Conservation (phyloP, 2,888 invertebrate species). For the Andrena dorsata region DNA sequence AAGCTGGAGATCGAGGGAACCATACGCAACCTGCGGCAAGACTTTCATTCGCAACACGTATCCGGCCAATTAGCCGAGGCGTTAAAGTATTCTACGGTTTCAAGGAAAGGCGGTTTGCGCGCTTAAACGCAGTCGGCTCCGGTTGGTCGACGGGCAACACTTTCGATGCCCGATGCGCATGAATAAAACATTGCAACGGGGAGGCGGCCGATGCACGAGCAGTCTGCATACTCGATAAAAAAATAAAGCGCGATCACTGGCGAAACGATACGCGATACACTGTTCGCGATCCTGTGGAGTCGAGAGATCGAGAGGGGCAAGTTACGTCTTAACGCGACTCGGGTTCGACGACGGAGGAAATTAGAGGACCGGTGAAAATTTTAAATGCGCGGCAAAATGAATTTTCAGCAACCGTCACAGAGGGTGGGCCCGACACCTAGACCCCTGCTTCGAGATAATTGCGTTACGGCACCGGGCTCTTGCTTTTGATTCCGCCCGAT, state of each 20-base stretch:
- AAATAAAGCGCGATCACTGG: background rate
- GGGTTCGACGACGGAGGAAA: slow-evolving; percentile 22
- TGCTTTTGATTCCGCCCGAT: slow-evolving; percentile 50
- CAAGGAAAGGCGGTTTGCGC: slow-evolving; percentile 77
- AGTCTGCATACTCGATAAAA: slow-evolving; percentile 48
- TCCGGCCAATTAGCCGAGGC: slow-evolving; percentile 78
- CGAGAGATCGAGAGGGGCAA: background rate
- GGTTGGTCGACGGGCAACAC: slow-evolving; percentile 55
- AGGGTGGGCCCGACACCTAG: slow-evolving; percentile 66
- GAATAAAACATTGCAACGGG: slow-evolving; percentile 80
- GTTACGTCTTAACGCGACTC: slow-evolving; percentile 35
- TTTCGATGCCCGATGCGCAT: slow-evolving; percentile 72
- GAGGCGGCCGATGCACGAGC: slow-evolving; percentile 51
- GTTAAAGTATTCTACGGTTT: slow-evolving; percentile 81
- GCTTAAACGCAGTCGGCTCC: slow-evolving; percentile 78
- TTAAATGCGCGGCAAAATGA: slow-evolving; percentile 64
- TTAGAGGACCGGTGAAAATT: slow-evolving; percentile 51
- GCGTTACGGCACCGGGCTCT: slow-evolving; percentile 51
- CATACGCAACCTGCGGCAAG: slow-evolving; percentile 40
- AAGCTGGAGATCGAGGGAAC: slow-evolving; percentile 15
- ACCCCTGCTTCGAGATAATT: slow-evolving; percentile 58
- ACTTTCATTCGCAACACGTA: slow-evolving; percentile 70
- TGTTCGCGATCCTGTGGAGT: background rate
- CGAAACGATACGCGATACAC: slow-evolving; percentile 4
- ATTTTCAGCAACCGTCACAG: slow-evolving; percentile 55